Conservation (phyloP, 2,797 vertebrate species). For the Adrianichthys oophorus region DNA sequence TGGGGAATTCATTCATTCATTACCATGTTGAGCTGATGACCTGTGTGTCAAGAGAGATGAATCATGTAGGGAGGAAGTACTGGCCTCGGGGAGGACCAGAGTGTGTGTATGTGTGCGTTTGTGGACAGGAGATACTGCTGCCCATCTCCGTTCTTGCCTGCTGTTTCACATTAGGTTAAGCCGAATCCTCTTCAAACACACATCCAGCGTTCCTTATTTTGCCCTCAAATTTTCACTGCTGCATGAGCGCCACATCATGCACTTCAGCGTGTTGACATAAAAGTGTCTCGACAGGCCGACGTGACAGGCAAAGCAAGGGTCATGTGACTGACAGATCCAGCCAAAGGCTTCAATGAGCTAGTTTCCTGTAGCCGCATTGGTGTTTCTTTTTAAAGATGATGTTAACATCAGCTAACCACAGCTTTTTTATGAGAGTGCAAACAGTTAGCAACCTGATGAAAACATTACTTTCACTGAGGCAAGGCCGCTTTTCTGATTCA, state of each 20-base stretch:
- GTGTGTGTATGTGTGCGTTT: conserved; percentile 14
- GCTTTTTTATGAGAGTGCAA: no score
- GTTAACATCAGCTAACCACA: no score
- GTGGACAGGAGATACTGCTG: conserved; percentile 17
- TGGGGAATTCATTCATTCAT: conserved; percentile 65
- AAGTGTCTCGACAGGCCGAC: not conserved
- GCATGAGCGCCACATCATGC: not conserved
- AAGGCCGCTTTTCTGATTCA: no score
- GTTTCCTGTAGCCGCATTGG: not conserved
- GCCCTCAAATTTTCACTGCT: not conserved
- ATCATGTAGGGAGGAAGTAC: conserved; percentile 47
- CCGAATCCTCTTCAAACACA: conserved; percentile 12
- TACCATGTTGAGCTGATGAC: conserved; percentile 60
- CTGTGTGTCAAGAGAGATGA: conserved; percentile 55
- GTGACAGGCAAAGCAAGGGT: not conserved
- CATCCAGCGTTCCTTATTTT: not conserved
- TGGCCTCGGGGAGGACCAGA: conserved; percentile 22
- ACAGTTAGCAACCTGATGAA: no score
- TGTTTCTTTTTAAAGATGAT: not conserved
- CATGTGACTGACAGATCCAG: conserved; percentile 1
- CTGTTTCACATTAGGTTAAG: conserved; percentile 31
- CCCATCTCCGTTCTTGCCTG: conserved; percentile 20
- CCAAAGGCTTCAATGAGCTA: not conserved
- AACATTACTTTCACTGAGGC: no score
- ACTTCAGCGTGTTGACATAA: not conserved